Percentiles rank a stretch among this genome's conserved stretches.
Conservation (phyloP, 1,140 invertebrate species). For the Mactra quadrangularis region DNA sequence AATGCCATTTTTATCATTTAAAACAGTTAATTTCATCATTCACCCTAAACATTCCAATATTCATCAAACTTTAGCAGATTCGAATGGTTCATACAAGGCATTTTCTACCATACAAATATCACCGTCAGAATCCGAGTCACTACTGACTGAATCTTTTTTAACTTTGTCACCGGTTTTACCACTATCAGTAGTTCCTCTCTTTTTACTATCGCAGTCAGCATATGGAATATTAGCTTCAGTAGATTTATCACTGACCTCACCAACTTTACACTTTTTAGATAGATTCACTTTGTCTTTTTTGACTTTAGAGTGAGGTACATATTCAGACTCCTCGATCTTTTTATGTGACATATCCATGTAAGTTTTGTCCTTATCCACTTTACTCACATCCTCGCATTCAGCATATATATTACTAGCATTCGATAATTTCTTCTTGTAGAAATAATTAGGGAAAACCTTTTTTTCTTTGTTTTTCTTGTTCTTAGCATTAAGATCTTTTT, state of each 20-base stretch:
- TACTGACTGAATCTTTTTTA: slow-evolving; percentile 37
- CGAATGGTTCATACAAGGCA: slow-evolving; percentile 57
- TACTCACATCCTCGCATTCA: slow-evolving; percentile 48
- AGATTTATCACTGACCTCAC: not conserved
- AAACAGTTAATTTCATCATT: too few relatives aligned
- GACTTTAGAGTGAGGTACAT: slow-evolving; percentile 48
- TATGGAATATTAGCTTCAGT: slow-evolving; percentile 6
- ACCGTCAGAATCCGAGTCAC: slow-evolving; percentile 48
- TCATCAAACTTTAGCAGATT: slow-evolving; percentile 56
- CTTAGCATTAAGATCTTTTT: slow-evolving; percentile 15
- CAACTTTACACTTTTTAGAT: slow-evolving; percentile 47
- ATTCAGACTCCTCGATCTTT: slow-evolving; percentile 19
- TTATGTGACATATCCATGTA: slow-evolving; percentile 61
- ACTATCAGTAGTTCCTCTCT: not conserved
- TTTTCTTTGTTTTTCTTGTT: slow-evolving; percentile 46
- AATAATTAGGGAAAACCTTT: slow-evolving; percentile 1
- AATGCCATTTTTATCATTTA: too few relatives aligned
- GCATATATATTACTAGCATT: slow-evolving; percentile 60
- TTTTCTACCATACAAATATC: slow-evolving; percentile 57
- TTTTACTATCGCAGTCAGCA: slow-evolving; percentile 23
- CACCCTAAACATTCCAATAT: too few relatives aligned
- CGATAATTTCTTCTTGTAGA: slow-evolving; percentile 52
- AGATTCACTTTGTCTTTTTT: slow-evolving; percentile 53
- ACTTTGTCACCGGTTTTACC: not conserved
- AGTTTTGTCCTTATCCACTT: slow-evolving; percentile 26